Evolutionary conservation across 2,888 invertebrate species (phyloP).

Genomic region (Psylliodes chrysocephalus): DNA sequence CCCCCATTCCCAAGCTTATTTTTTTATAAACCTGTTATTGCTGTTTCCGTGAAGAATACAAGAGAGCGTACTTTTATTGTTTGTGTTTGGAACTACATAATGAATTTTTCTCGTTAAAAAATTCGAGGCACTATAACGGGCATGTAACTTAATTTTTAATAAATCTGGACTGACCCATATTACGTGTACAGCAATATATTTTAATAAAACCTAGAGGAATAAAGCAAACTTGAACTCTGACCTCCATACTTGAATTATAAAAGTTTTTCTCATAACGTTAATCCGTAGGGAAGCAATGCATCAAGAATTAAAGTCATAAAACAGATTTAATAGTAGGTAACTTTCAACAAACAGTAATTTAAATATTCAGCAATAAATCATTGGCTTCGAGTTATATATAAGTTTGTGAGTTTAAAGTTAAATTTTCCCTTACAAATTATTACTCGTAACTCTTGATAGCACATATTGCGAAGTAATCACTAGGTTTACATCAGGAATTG

Average conservation of each 20-base stretch:
- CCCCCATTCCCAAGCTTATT: no score
- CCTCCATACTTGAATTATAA: conserved; percentile 18
- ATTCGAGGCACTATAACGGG: no score
- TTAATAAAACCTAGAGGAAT: neutral
- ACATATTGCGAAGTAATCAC: neutral
- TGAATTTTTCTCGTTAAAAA: no score
- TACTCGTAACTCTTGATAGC: conserved; percentile 22
- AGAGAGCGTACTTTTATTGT: no score
- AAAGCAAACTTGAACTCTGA: conserved; percentile 4
- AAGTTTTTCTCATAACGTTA: conserved; percentile 27
- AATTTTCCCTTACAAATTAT: conserved; percentile 17
- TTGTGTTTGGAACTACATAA: no score
- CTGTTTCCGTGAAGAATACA: no score
- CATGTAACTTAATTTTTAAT: neutral
- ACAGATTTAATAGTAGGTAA: conserved; percentile 29
- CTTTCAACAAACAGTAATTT: conserved; percentile 24
- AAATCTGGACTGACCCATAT: neutral
- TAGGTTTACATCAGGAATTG: neutral
- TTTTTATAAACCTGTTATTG: no score
- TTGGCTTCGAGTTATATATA: conserved; percentile 21
- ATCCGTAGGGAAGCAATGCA: conserved; percentile 21
- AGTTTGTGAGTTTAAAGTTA: conserved; percentile 12
- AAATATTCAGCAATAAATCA: conserved; percentile 24
- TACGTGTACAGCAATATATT: neutral
- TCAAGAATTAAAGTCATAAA: conserved; percentile 26